phyloP scores from a whole-genome alignment of 1,140 invertebrate species.

The Zaprionus nigranus region DNA sequence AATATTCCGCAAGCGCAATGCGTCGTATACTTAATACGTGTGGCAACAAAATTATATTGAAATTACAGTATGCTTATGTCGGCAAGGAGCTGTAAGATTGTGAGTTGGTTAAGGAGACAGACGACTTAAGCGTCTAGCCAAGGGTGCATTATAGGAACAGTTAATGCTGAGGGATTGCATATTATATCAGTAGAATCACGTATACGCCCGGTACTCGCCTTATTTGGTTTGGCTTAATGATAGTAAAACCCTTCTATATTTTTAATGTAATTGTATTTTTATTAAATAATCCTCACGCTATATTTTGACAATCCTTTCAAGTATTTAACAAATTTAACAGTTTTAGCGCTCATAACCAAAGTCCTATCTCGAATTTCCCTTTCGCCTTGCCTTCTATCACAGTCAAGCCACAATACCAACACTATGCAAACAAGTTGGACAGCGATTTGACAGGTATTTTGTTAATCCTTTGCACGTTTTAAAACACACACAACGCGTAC shows the following conservation, averaged over 20 bases:
- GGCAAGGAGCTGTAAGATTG: conserved; percentile 23
- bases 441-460: conserved; percentile 6
- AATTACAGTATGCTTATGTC: conserved; percentile 64
- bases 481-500: neutral
- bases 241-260: neutral
- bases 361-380: neutral
- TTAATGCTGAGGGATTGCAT: neutral
- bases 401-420: neutral
- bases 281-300: neutral
- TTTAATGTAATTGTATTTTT: neutral
- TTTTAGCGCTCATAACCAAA: neutral
- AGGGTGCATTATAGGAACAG: conserved; percentile 32
- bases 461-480: conserved; percentile 6
- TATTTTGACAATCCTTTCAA: neutral
- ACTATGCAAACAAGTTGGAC: neutral
- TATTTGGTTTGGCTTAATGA: neutral
- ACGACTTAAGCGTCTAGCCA: conserved; percentile 47
- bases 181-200: conserved; percentile 20
- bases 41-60: conserved; percentile 72
- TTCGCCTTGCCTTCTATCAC: neutral
- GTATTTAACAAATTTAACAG: neutral
- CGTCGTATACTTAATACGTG: conserved; percentile 63
- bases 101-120: conserved; percentile 5
- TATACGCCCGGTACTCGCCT: conserved; percentile 8
- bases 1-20: conserved; percentile 65